Base-by-base conservation (phyloP, 1,140 invertebrate species). In the Thalassaphorura encarpata region DNA sequence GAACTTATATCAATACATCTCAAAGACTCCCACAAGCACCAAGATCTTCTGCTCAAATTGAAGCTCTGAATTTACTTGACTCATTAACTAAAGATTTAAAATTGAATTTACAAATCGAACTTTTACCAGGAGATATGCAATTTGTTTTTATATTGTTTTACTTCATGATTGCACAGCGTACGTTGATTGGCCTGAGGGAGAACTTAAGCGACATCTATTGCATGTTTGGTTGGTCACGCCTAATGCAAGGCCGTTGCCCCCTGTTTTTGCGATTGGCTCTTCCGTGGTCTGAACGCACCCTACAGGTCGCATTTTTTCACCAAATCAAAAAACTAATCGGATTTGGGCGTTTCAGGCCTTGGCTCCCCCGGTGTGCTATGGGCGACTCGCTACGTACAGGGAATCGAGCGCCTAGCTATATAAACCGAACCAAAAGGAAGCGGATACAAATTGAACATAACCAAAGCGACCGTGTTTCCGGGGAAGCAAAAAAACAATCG, bases 51-150 rank as follows among this genome's bases (percentile, higher is more conserved):
- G 6, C 16, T 16, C 33, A 52, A 39, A 21, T 52, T 16, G 50
- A 40, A 2, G 50, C 50, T 11, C 19, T 52, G 33, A 26, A 52
- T 26, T 26, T 40, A 24, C 40, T 52, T 5, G 50, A 52, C 31
- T 19, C 31, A 0, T 62, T 75, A 2, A 80, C 78, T n/a, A 70
- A 75, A 33, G 71, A 74, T 31, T 75, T 78, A 23, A 85, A 87
- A 50, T 72, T 76, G 1, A 86, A 87, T 70, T 85, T 84, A 58
- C 85, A 83, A 5, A 66, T 78, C 1, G 73, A 76, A 27, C 72
- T 87, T 36, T 77, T 77, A 62, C 68, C 74, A 0, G 79, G 82
- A 0, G 85, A 87, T 19, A 26, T 52, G 31, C 50, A 52, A 29
- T 52, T 52, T 52, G 31, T 39, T 6, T 21, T 39, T 18, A 52